Base-by-base conservation (phyloP, 2,113 vertebrate genomes). In the Saimiri boliviensis region DNA sequence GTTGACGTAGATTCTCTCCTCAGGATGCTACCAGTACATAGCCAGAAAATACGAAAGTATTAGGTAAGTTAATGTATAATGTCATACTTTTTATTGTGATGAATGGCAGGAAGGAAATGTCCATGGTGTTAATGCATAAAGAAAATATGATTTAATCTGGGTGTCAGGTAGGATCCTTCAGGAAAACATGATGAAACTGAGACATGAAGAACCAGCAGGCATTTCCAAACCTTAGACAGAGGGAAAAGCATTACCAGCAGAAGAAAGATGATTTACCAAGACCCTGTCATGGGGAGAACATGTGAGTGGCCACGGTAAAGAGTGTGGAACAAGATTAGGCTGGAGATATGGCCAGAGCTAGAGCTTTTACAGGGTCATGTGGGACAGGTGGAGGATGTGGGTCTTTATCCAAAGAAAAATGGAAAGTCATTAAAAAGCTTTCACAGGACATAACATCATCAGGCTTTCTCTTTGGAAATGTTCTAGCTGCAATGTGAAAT, bases 141-240 rank as follows among this genome's bases (percentile, higher is more conserved):
- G 9, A 27, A 63, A 1, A 49, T 17, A 5, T 42, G 6, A 21
- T 4, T 2, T 1, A 6, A 35, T 10, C 8, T 73, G 3, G 9
- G 35, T 23, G 12, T 74, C 47, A 74, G 13, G 13, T 1, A 40
- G 9, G 30, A 35, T 5, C 49, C 54, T 25, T 60, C 20, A 63
- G 19, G 25, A 52, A 8, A 58, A 5, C 3, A 20, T 23, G 8
- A 16, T 85, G 45, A 58, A 70, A 49, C 3, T 30, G 23, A 79
- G 52, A 37, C 0, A 5, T 35, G 32, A 54, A 49, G 42, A 76
- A 32, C 9, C 9, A 60, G 16, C 9, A 30, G n/a, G 3, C 5
- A 66, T 6, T 66, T 47, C 14, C 25, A 94, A 12, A 73, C 25
- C 13, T 58, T 23, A 42, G 13, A 5, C 25, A 17, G 27, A 68